phyloP scores from a whole-genome alignment of 2,797 vertebrate genomes.

The Corythornis leucogaster region DNA sequence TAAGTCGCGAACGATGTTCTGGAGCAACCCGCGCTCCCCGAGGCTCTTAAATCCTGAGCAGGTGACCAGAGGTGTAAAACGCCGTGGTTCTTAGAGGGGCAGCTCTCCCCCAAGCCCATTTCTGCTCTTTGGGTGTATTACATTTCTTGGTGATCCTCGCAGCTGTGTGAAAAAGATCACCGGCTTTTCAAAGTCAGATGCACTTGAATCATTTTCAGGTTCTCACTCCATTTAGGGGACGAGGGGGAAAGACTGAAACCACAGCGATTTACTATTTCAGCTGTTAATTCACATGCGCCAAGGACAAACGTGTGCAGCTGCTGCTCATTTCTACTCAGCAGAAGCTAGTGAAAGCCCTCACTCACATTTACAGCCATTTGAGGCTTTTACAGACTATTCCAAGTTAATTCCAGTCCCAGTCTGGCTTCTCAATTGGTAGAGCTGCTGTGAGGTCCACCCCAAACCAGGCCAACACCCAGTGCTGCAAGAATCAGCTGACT shows the following conservation, averaged over 20 bases:
- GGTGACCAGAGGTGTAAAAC: background rate
- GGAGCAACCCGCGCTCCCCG: background rate
- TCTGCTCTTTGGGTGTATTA: background rate
- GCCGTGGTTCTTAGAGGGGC: too few relatives aligned
- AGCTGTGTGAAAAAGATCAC: background rate
- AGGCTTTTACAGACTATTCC: background rate
- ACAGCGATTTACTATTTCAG: background rate
- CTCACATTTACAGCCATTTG: background rate
- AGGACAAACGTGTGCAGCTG: background rate
- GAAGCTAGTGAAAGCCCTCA: background rate
- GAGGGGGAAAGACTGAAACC: background rate
- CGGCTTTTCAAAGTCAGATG: background rate
- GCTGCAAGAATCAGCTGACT: background rate
- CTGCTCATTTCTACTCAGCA: background rate
- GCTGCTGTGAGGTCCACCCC: background rate
- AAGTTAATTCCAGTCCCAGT: background rate
- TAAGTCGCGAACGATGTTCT: too few relatives aligned
- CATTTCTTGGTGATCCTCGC: background rate
- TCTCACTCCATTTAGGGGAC: background rate
- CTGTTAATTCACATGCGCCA: background rate
- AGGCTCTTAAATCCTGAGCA: background rate
- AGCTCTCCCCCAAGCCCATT: accelerated
- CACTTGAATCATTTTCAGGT: background rate
- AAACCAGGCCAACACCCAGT: background rate
- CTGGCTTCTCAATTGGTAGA: accelerated